Evolutionary conservation across 2,888 invertebrate species (phyloP), one percentile per base, ranked within the genome.

Genomic region (Thyatira batis): DNA sequence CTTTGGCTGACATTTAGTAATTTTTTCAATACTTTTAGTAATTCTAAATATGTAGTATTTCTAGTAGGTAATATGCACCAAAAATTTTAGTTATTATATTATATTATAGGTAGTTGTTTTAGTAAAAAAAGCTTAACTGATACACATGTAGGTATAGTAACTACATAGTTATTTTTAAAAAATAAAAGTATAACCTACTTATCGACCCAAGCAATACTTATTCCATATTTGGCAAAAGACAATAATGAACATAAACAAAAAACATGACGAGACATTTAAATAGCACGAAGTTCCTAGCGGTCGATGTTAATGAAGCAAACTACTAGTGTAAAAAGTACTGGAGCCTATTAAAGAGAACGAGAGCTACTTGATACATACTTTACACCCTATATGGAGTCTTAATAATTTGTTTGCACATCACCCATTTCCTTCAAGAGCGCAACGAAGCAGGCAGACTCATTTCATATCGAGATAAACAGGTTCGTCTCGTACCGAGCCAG

Each of bases 371-470:
- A 69, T 73, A 74, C 75, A 74, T 78, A 76, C 71, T 77, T 70
- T 67, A 64, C 61, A 57, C 86, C 85, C 55, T 84, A 82, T 76
- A 84, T 71, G 87, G 88, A 66, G 78, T 76, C 77, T 79, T 79
- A 78, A 82, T 85, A 85, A 88, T 89, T 89, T 85, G 84, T 86
- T 86, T 84, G 80, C 76, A 76, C 78, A 75, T 79, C 73, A 72
- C 69, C 71, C 67, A 76, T 78, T 80, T 79, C 72, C 79, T 80
- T 73, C 79, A 73, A 78, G 73, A 76, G 69, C 61, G 59, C 62
- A 59, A 67, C 55, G 76, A 69, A 76, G 77, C 71, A 73, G 70
- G 74, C 72, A 70, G 69, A 70, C 72, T 79, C 76, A 78, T 78
- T 77, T 78, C 72, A 64, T 72, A 78, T 82, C 76, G 69, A 73